Conservation (phyloP, 2,888 invertebrate species). For the Leptopilina drosophilae region DNA sequence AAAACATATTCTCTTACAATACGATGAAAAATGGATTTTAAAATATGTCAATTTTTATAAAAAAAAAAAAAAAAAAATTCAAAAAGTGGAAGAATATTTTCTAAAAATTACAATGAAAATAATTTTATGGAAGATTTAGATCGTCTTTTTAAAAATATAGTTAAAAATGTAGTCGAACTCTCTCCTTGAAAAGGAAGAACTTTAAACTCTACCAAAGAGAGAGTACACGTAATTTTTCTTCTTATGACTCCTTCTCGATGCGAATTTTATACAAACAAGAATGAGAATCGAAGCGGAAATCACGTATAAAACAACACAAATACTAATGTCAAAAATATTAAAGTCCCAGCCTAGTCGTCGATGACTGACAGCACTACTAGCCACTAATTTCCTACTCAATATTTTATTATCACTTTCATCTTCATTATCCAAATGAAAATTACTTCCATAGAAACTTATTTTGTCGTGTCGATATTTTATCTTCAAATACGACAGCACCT, state of each 20-base stretch:
- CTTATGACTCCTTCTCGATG: constrained; percentile 83
- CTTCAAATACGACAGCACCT: constrained; percentile 82
- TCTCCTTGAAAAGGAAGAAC: too few species aligned
- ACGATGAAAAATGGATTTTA: too few species aligned
- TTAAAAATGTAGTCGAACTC: too few species aligned
- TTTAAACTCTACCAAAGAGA: constrained; percentile 82
- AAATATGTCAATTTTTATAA: too few species aligned
- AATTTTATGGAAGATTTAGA: too few species aligned
- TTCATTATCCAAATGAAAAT: constrained; percentile 25
- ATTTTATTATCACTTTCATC: constrained; percentile 48
- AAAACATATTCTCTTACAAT: too few species aligned
- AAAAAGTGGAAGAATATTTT: too few species aligned
- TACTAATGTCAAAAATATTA: constrained; percentile 85
- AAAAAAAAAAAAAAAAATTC: too few species aligned
- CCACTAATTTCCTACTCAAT: constrained; percentile 57
- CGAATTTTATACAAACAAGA: constrained; percentile 86
- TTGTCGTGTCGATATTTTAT: constrained; percentile 77
- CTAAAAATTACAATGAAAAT: too few species aligned
- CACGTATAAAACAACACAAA: constrained; percentile 87
- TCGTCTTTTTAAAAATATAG: too few species aligned
- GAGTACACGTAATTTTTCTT: constrained; percentile 87
- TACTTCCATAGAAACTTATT: constrained; percentile 63
- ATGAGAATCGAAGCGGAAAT: constrained; percentile 86
- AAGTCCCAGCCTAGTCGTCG: constrained; percentile 78
- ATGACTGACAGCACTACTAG: constrained; percentile 56